These are phyloP conservation scores for Aphidius colemani DNA, from an alignment of 2,888 invertebrate genomes.

Conservation along the genomic window DNA sequence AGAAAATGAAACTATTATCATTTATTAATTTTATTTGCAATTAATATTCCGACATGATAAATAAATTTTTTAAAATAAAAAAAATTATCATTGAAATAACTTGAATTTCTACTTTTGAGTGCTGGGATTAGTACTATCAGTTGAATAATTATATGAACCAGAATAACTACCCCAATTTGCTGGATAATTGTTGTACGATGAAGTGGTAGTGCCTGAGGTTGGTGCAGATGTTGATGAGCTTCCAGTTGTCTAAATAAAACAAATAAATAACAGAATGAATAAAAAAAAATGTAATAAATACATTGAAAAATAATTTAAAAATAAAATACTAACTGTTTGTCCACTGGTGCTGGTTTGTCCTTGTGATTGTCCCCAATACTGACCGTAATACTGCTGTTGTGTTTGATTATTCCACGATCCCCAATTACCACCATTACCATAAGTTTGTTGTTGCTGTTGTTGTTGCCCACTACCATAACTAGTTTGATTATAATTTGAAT, in stretches of 20 bases:
- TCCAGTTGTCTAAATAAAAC: conserved; percentile 29
- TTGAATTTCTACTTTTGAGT: conserved; percentile 37
- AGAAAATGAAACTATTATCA: too few relatives aligned
- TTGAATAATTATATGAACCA: conserved; percentile 38
- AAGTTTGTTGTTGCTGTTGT: conserved; percentile 35
- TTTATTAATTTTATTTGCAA: background rate
- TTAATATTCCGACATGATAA: too few relatives aligned
- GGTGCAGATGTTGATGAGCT: conserved; percentile 37
- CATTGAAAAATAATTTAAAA: background rate
- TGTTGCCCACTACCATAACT: conserved; percentile 27
- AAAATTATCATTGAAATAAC: conserved; percentile 6
- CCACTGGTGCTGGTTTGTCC: conserved; percentile 16
- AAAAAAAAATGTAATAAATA: background rate
- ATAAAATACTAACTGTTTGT: conserved; percentile 23
- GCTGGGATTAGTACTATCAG: conserved; percentile 39
- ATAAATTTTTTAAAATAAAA: background rate
- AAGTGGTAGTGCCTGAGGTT: conserved; percentile 38
- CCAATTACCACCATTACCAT: conserved; percentile 55
- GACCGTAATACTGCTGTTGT: conserved; percentile 58
- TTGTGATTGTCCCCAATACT: conserved; percentile 46
- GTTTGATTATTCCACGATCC: conserved; percentile 56
- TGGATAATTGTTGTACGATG: conserved; percentile 41
- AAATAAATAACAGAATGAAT: conserved; percentile 1
- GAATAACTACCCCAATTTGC: conserved; percentile 44
- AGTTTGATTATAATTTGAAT: conserved; percentile 43